phyloP scores from a whole-genome alignment of 2,888 invertebrate genomes.

The Nemotelus pantherinus region DNA sequence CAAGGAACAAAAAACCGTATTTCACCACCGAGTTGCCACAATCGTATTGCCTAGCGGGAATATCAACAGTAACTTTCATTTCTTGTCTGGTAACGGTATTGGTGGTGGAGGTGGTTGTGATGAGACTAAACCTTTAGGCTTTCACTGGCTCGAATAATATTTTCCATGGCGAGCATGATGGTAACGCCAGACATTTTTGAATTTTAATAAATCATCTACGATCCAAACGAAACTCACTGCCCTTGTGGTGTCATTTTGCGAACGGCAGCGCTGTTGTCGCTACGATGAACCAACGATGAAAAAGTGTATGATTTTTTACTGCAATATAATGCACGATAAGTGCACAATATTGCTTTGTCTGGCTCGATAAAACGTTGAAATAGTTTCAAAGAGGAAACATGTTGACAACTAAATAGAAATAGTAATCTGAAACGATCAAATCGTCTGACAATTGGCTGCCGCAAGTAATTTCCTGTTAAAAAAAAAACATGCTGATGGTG shows the following conservation, averaged over 20 bases:
- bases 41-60: constrained; percentile 8
- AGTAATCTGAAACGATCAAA: no score
- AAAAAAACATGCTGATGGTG: no score
- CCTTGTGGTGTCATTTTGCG: constrained; percentile 15
- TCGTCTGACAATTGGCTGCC: no score
- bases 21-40: no score
- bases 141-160: constrained; percentile 5
- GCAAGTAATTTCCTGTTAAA: no score
- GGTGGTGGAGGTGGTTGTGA: background rate
- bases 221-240: constrained; percentile 1
- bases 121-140: constrained; percentile 16
- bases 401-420: no score
- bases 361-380: background rate
- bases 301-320: background rate
- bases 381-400: no score
- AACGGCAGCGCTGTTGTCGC: background rate
- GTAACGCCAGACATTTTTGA: constrained; percentile 49
- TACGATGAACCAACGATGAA: background rate
- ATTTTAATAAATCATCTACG: constrained; percentile 51
- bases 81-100: constrained; percentile 10
- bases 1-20: no score
- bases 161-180: constrained; percentile 20
- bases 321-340: constrained; percentile 15
- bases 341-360: constrained; percentile 19
- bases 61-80: constrained; percentile 40